Evolutionary conservation across 2,113 vertebrate genomes (phyloP), one percentile per base, ranked within the genome.

Genomic region (Cebus imitator): DNA sequence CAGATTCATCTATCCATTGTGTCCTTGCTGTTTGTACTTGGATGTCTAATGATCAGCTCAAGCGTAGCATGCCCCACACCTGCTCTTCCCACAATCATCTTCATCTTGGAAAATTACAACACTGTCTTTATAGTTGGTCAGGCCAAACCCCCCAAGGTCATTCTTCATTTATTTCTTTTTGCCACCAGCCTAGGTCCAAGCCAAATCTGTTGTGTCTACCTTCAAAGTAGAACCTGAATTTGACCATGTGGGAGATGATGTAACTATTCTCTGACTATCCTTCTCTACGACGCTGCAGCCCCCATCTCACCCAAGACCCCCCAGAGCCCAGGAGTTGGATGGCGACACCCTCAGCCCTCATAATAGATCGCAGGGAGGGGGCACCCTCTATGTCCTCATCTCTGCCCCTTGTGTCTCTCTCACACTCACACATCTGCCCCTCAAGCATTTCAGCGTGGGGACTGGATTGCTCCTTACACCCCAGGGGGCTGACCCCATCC

Each of bases 301-400:
- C 61, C 87, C 55, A 27, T 73, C 40, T 70, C 8, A 20, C 88
- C 76, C 85, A 9, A 58, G 43, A 43, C 43, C 43, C 43, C 43
- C 43, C 43, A 43, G 50, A 93, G 95, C 92, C 80, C 85, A 72
- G 89, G 57, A 96, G 66, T 83, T 91, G 94, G 87, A 45, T 32
- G 8, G 72, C 48, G 72, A 68, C 37, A 45, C 90, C 82, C 68
- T 94, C 66, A n/a, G 58, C 58, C 58, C 25, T 61, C 27, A 13
- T 30, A 30, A 64, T 27, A 64, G 61, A 64, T 30, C 13, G 4
- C 27, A 64, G 11, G 61, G 61, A 64, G 61, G 50, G 78, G 70
- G 16, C 25, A 17, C 75, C 40, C 75, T 52, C 91, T 18, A 52
- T 45, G 50, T 73, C 4, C 37, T 91, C 87, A 66, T 85, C 43